Base-by-base conservation (phyloP, 1,140 invertebrate genomes). In the Pissodes strobi region DNA sequence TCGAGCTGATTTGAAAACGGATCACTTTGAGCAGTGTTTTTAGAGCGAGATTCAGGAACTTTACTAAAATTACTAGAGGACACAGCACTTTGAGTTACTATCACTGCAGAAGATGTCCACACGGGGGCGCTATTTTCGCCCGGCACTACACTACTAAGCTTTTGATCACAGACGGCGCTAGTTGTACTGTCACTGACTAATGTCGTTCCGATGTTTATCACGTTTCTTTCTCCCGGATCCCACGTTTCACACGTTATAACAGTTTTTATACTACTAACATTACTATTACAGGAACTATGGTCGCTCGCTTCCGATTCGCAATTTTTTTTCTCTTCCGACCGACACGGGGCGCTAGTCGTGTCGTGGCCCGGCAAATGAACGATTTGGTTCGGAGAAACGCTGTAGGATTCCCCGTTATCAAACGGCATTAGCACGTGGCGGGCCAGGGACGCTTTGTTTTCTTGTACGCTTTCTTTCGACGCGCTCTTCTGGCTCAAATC, bases 361-460 rank as follows among this genome's bases (percentile, higher is more conserved):
- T 70, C 59, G 30, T 70, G 69, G 15, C 71, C 71, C 1, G 84
- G 82, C 51, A 93, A 82, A 69, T 92, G 87, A 22, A 94, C 86
- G 61, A 93, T 92, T 81, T 92, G 89, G 75, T 94, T 94, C 67
- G 92, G 91, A 19, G 91, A 93, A 6, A 94, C 91, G 76, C 90
- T 93, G 76, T 94, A 94, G 27, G 89, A 88, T 69, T 90, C 85
- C 0, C 91, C 92, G 75, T 91, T 91, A 64, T 87, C 88, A 72
- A 89, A 91, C 0, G 90, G 90, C 84, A 92, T 89, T 56, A 91
- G 79, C 68, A 92, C 87, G 73, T 92, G 90, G 43, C 88, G 83
- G 10, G 87, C 78, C 65, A 73, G 46, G 1, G 64, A 60, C 41
- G 63, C 37, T 58, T 68, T 69, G 19, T 18, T 88, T 12, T 64